Percentiles rank a stretch among this genome's conserved stretches.
phyloP scores from a whole-genome alignment of 64 coral and sea anemone genomes.

The Stichodactyla mertensii region DNA sequence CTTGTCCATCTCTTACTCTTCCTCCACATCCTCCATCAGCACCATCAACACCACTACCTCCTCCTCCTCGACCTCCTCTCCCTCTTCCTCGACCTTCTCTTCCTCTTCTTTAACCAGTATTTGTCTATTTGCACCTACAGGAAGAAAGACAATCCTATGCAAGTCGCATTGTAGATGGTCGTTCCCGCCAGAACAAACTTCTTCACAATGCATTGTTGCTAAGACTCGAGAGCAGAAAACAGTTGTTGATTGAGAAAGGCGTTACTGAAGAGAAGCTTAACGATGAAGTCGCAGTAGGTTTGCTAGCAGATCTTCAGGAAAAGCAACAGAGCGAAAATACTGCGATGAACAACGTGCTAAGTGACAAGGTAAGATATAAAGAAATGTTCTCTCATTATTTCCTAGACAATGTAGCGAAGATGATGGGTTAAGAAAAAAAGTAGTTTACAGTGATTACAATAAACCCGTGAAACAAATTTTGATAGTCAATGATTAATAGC shows the following conservation, averaged over 20 bases:
- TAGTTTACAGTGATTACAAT: too few species aligned
- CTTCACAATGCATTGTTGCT: constrained; percentile 72
- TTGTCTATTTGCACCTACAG: constrained; percentile 9
- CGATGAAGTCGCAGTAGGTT: constrained; percentile 71
- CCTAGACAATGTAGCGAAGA: not conserved
- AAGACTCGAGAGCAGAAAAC: constrained; percentile 53
- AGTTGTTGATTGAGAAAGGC: constrained; percentile 41
- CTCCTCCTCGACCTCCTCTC: too few species aligned
- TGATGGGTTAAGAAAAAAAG: not conserved
- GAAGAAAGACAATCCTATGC: constrained; percentile 66
- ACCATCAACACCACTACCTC: too few species aligned
- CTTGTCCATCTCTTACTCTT: too few species aligned
- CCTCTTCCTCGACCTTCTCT: too few species aligned
- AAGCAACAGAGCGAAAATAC: constrained; percentile 82
- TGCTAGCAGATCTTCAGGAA: constrained; percentile 88
- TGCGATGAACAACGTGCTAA: constrained; percentile 71
- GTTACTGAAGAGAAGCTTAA: constrained; percentile 57
- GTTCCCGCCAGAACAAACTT: constrained; percentile 61
- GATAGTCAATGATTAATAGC: too few species aligned
- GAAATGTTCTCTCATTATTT: too few species aligned
- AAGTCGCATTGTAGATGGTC: constrained; percentile 60
- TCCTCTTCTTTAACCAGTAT: too few species aligned
- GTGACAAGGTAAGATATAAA: constrained; percentile 68
- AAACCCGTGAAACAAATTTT: too few species aligned
- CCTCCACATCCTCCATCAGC: too few species aligned